Percentiles rank a stretch among this genome's conserved stretches.
These are phyloP conservation scores for Melitaea athalia DNA, from an alignment of 2,888 invertebrate species.

Conservation along the genomic window DNA sequence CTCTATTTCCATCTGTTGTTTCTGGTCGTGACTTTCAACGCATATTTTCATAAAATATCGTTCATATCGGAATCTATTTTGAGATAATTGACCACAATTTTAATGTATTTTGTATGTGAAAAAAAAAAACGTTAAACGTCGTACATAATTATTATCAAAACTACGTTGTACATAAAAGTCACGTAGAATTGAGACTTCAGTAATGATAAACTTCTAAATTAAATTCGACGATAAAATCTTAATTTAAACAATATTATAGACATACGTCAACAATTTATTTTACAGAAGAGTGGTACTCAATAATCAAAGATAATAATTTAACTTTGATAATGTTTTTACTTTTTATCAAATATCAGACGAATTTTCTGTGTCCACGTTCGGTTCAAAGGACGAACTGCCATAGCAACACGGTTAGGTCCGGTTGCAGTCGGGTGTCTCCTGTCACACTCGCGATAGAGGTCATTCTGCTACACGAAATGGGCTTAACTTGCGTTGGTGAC, in stretches of 20 bases:
- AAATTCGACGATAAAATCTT: too few relatives aligned
- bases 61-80: not conserved
- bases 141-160: not conserved
- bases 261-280: too few relatives aligned
- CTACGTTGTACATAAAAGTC: not conserved
- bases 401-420: conserved; percentile 23
- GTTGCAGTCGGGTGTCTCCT: conserved; percentile 25
- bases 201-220: too few relatives aligned
- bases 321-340: too few relatives aligned
- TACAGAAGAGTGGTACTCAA: too few relatives aligned
- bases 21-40: not conserved
- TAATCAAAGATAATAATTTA: too few relatives aligned
- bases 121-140: not conserved
- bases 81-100: conserved; percentile 4
- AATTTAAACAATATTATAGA: too few relatives aligned
- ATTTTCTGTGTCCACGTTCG: conserved; percentile 30
- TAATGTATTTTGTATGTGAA: not conserved
- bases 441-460: conserved; percentile 16
- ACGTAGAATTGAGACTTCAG: not conserved
- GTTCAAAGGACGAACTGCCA: conserved; percentile 22
- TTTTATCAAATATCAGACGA: conserved; percentile 12
- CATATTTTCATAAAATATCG: not conserved
- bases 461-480: conserved; percentile 18
- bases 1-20: conserved; percentile 45
- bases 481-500: conserved; percentile 26